Evolutionary conservation across 2,888 invertebrate species (phyloP).

Genomic region (Cinara cedri): DNA sequence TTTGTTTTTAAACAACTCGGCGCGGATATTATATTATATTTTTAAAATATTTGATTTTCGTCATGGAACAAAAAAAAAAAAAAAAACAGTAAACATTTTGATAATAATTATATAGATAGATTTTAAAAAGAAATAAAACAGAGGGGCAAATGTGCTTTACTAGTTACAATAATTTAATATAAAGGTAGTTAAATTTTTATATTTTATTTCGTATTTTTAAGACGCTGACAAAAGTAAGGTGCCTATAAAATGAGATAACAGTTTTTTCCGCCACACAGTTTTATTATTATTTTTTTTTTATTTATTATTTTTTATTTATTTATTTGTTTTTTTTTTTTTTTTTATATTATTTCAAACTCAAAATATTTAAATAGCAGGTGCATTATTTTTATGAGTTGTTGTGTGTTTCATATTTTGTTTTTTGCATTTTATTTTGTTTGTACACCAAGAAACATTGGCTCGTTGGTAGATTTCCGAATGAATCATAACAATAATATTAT

Average conservation of each 20-base stretch:
- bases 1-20: constrained; percentile 55
- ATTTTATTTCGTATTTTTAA: constrained; percentile 56
- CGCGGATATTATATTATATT: constrained; percentile 38
- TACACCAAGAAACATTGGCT: constrained; percentile 62
- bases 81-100: constrained; percentile 38
- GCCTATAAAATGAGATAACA: constrained; percentile 47
- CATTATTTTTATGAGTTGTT: constrained; percentile 51
- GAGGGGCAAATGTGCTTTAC: constrained; percentile 41
- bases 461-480: constrained; percentile 59
- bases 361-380: constrained; percentile 49
- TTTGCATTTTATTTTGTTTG: constrained; percentile 56
- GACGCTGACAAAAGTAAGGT: constrained; percentile 50
- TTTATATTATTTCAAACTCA: constrained; percentile 38
- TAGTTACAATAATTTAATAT: constrained; percentile 19
- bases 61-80: constrained; percentile 26
- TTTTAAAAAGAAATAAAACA: constrained; percentile 33
- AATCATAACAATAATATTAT: constrained; percentile 45
- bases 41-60: constrained; percentile 37
- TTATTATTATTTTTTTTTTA: constrained; percentile 32
- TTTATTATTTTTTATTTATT: constrained; percentile 20
- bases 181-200: constrained; percentile 58
- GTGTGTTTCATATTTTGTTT: constrained; percentile 52
- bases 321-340: constrained; percentile 6
- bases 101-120: constrained; percentile 31
- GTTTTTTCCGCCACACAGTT: constrained; percentile 53